Base-by-base conservation (phyloP, 2,888 invertebrate genomes). In the Choreutis nemorana region DNA sequence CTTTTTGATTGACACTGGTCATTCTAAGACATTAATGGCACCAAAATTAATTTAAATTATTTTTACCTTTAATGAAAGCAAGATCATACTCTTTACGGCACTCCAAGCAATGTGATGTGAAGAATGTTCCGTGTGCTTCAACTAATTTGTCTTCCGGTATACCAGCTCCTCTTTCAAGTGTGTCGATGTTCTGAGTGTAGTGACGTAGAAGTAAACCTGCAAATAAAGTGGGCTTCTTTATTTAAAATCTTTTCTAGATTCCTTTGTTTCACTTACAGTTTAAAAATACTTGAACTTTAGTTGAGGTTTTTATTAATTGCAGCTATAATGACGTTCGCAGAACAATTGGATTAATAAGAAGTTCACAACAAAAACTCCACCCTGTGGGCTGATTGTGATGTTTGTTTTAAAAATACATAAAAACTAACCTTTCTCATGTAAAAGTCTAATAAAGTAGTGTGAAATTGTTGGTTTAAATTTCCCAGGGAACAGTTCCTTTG, bases 101-200 rank as follows among this genome's bases (percentile, higher is more conserved):
- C 4, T 82, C 81, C 3, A 91, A 59, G 55, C 97, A 97, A 54
- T 91, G 94, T 26, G 91, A 90, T 0, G 90, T 91, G 53, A 87
- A 84, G 59, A 97, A 96, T 1, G 94, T 91, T 1, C 98, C 98
- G 55, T 98, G 97, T 2, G 97, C 97, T 62, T 97, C 96, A 0
- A 97, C 90, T 14, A 97, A 66, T 56, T 91, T 93, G 0, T 93
- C 89, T 2, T 83, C 87, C 0, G 90, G 87, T 31, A 98, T 70
- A 2, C 91, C 92, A 5, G 96, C 91, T 2, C 90, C 82, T 40
- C 93, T 78, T 65, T 98, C 97, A 37, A 97, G 61, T 0, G 94
- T 93, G 62, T 98, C 97, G 42, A 98, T 94, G 61, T 98, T 98
- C 80, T 97, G 89, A 0, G 90, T 90, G 48, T 90, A 91, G 59